Conservation (phyloP, 2,113 vertebrate species). For the Orientallactaga bullata region DNA sequence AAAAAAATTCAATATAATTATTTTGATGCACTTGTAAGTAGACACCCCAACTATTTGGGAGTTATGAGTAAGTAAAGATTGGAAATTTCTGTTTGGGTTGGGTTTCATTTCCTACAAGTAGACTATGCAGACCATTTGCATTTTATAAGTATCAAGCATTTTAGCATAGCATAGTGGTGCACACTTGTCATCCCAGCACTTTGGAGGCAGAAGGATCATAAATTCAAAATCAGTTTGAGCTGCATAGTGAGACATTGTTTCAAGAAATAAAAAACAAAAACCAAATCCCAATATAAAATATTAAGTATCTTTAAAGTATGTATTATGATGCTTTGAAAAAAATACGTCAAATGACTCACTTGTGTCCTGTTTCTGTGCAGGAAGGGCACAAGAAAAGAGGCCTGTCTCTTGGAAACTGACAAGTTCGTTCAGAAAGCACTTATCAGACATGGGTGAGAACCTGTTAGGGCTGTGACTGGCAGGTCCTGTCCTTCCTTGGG, state of each 20-base stretch:
- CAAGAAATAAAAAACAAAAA: not conserved
- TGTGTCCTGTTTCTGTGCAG: not conserved
- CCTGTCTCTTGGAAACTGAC: slow-evolving; percentile 29
- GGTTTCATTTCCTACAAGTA: not conserved
- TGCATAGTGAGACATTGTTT: not conserved
- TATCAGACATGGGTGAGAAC: not conserved
- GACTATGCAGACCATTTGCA: not conserved
- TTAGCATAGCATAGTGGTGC: not conserved
- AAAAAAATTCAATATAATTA: not conserved
- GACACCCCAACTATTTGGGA: not conserved
- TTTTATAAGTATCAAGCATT: slow-evolving; percentile 17
- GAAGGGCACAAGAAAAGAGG: not conserved
- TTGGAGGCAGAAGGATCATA: not conserved
- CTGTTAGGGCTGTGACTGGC: not conserved
- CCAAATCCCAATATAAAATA: not conserved
- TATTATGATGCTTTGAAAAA: slow-evolving; percentile 15
- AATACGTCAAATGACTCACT: slow-evolving; percentile 32
- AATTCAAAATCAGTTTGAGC: not conserved
- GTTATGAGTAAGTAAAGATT: not conserved
- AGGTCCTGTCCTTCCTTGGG: not conserved
- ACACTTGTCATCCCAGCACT: not conserved
- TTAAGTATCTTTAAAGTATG: slow-evolving; percentile 12
- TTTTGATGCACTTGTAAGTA: not conserved
- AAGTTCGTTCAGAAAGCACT: not conserved
- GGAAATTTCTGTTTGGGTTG: slow-evolving; percentile 29